phyloP scores from a whole-genome alignment of 2,797 vertebrate genomes.

The Helarctos malayanus region DNA sequence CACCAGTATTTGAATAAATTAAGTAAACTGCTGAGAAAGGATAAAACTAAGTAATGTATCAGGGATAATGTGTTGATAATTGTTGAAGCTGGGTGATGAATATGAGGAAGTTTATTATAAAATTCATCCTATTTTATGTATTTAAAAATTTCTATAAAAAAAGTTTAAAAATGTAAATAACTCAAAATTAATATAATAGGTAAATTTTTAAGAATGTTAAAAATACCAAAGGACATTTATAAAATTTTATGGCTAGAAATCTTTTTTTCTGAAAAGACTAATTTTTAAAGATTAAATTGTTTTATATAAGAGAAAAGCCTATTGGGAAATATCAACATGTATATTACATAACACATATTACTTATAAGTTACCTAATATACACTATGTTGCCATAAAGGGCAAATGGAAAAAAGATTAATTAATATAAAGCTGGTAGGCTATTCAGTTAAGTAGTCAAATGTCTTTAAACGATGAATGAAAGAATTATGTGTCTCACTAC shows the following conservation, averaged over 20 bases:
- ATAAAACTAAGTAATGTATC: background rate
- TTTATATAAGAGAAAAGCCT: background rate
- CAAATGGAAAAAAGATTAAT: background rate
- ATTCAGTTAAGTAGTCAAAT: background rate
- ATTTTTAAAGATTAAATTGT: background rate
- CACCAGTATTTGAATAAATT: background rate
- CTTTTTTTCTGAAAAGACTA: background rate
- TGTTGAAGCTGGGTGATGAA: background rate
- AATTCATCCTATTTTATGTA: background rate
- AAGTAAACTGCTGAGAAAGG: background rate
- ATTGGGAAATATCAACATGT: background rate
- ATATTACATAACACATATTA: background rate
- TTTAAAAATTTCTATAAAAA: background rate
- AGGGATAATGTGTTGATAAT: background rate
- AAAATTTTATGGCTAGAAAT: background rate
- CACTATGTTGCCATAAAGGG: background rate
- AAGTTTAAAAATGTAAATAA: background rate
- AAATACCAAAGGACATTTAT: background rate
- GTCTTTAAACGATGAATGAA: constrained; percentile 8
- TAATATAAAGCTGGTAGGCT: background rate
- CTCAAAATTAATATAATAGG: background rate
- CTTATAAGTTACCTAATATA: background rate
- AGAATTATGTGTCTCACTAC: background rate
- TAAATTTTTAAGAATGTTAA: background rate
- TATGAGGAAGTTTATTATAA: background rate